A percentile compares a stretch with the other conserved stretches of the same genome.
Evolutionary conservation across 1,140 invertebrate species (phyloP).

Genomic region (Brachionus paranguensis): DNA sequence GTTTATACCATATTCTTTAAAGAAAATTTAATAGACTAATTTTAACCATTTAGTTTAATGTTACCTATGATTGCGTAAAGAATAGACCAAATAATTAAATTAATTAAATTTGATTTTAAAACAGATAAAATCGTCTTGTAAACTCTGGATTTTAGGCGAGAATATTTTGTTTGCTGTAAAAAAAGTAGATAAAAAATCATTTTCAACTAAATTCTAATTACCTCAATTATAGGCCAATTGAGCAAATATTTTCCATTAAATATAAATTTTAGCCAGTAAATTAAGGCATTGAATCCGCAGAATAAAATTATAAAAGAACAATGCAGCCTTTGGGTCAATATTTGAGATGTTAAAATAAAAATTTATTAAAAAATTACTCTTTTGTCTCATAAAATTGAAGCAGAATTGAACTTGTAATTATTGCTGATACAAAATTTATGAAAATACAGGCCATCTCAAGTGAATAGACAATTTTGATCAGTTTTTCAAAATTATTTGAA

Average conservation of each 20-base stretch:
- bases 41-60: neutral
- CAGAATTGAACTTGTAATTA: neutral
- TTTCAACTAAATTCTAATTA: neutral
- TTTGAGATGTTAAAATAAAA: neutral
- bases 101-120: neutral
- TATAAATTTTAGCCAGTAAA: neutral
- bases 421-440: neutral
- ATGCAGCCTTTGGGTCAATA: neutral
- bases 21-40: neutral
- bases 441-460: neutral
- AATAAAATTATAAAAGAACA: neutral
- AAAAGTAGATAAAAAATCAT: neutral
- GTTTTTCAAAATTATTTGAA: conserved; percentile 12
- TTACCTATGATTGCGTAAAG: neutral
- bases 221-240: neutral
- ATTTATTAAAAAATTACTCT: neutral
- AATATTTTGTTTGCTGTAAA: neutral
- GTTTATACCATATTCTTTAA: neutral
- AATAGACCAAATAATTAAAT: neutral
- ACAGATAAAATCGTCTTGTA: neutral
- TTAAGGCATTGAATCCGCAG: neutral
- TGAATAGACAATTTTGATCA: conserved; percentile 9
- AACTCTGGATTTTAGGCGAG: neutral
- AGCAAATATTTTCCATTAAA: conserved; percentile 16
- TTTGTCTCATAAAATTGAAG: neutral